Conservation (phyloP, 1,140 invertebrate genomes). For the Neotoxoptera formosana region DNA sequence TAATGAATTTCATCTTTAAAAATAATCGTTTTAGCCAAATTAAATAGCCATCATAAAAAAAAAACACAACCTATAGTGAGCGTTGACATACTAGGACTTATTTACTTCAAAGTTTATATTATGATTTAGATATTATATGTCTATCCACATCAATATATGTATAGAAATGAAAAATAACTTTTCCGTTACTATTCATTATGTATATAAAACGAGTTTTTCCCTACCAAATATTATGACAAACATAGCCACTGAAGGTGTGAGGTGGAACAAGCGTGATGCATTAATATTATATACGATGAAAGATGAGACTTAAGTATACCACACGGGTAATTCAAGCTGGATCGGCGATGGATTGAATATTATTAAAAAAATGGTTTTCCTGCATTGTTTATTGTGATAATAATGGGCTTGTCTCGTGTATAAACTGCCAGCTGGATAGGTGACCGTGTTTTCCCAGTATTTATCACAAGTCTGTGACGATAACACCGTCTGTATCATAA, state of each 20-base stretch:
- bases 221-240: background rate
- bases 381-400: background rate
- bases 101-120: too few relatives aligned
- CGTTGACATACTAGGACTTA: too few relatives aligned
- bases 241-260: background rate
- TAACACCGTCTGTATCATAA: background rate
- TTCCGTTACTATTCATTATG: too few relatives aligned
- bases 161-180: too few relatives aligned
- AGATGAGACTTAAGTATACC: background rate
- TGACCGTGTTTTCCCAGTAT: background rate
- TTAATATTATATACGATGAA: background rate
- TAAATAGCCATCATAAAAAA: too few relatives aligned
- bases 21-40: too few relatives aligned
- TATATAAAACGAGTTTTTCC: background rate
- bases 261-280: background rate
- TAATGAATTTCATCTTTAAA: too few relatives aligned
- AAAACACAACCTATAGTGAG: too few relatives aligned
- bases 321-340: background rate
- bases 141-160: too few relatives aligned
- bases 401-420: background rate
- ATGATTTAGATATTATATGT: too few relatives aligned
- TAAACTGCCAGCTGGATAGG: background rate
- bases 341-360: background rate
- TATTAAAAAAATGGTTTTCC: background rate
- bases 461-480: background rate